phyloP scores from a whole-genome alignment of 2,888 invertebrate species.

The Anaspis maculata region DNA sequence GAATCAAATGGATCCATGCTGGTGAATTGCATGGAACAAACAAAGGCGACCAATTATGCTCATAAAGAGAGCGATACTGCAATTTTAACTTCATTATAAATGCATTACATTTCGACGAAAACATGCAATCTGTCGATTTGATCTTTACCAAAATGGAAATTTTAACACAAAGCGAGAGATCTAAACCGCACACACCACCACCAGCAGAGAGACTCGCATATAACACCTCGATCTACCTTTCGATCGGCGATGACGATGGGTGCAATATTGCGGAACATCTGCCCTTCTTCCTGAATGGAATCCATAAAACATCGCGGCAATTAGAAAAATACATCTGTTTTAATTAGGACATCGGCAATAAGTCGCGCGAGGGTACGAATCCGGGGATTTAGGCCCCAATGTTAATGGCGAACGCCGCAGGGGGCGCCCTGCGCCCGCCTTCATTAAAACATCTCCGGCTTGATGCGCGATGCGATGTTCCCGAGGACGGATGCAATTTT shows the following conservation, averaged over 20 bases:
- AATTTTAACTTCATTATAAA: constrained; percentile 40
- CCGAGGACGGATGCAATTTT: too few species aligned
- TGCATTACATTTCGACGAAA: constrained; percentile 36
- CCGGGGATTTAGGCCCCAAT: constrained; percentile 25
- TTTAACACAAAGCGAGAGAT: too few species aligned
- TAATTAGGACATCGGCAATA: constrained; percentile 37
- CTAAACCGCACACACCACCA: too few species aligned
- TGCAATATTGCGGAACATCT: too few species aligned
- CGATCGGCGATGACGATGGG: too few species aligned
- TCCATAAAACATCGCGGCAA: too few species aligned
- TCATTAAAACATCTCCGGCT: too few species aligned
- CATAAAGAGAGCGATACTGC: constrained; percentile 28
- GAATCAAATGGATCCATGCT: constrained; percentile 14
- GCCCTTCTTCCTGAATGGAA: too few species aligned
- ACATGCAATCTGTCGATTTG: constrained; percentile 39
- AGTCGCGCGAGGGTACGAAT: constrained; percentile 24
- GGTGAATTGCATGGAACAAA: constrained; percentile 27
- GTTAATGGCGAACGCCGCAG: constrained; percentile 29
- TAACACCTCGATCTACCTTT: too few species aligned
- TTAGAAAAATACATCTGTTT: constrained; percentile 40
- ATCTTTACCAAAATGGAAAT: constrained; percentile 30
- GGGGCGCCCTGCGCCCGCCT: constrained; percentile 31
- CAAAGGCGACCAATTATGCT: constrained; percentile 22
- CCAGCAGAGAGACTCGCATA: too few species aligned
- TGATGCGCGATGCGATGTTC: too few species aligned